Base-by-base conservation (phyloP, 2,888 invertebrate species). In the Margaritifera margaritifera region DNA sequence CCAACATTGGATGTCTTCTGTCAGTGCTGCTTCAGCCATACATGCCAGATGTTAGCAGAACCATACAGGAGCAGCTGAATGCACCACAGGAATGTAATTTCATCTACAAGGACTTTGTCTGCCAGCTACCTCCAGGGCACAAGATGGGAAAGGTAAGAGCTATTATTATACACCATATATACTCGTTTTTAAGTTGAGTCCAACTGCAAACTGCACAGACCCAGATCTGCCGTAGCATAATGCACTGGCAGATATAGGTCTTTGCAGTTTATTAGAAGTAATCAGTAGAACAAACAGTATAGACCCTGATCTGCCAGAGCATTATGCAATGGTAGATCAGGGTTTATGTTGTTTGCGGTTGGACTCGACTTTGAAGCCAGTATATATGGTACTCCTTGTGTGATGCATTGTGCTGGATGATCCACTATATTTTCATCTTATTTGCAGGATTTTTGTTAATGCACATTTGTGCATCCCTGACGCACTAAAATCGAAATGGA, bases 11-110 rank as follows among this genome's bases (percentile, higher is more conserved):
- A 73, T 95, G 93, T 77, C 91, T 98, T 1, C 89, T 99, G 70
- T 94, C 96, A 2, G 92, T 94, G 1, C 90, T 99, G 22, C 89
- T 99, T 51, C 93, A 94, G 69, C 99, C 99, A 0, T 98, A 95
- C 90, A 95, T 98, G 95, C 99, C 99, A 0, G 92, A 92, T 62
- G 94, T 95, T 0, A 92, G 94, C 53, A 90, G 93, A 0, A 92
- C 91, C 31, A 91, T 98, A 71, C 92, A 93, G 73, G 89, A 91
- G 19, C 97, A 98, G 87, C 91, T 98, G 54, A 94, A 94, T 79
- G 86, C 93, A 0, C 90, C 92, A 0, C 86, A 89, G 0, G 78
- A 88, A 0, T 89, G 92, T 60, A 86, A 89, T 64, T 72, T 86
- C 18, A 82, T 91, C 68, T 78, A 84, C 15, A 74, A 84, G 4